These are phyloP conservation scores for Martes martes DNA, from an alignment of 2,113 vertebrate genomes.

Conservation along the genomic window DNA sequence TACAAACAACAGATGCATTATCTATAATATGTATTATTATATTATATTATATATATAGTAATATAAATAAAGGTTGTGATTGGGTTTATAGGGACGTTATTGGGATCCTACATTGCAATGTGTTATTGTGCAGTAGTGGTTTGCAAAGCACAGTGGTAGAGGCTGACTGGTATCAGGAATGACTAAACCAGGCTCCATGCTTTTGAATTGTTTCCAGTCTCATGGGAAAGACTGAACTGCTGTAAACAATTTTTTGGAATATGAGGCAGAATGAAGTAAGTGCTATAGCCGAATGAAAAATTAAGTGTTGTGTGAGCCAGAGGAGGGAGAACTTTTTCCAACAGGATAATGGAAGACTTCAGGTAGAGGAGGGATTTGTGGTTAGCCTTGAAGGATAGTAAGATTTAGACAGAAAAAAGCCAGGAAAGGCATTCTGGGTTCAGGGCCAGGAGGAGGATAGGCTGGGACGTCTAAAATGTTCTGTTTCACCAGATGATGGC, in stretches of 20 bases:
- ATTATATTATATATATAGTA: not conserved
- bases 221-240: not conserved
- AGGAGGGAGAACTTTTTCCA: not conserved
- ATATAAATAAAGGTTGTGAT: not conserved
- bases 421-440: not conserved
- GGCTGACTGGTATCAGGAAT: not conserved
- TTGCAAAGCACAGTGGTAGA: not conserved
- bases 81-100: not conserved
- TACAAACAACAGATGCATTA: not conserved
- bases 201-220: slow-evolving; percentile 1
- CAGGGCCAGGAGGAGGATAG: not conserved
- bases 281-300: not conserved
- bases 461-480: not conserved
- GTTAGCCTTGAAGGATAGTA: not conserved
- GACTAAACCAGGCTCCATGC: not conserved
- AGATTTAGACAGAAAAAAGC: not conserved
- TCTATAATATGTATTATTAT: not conserved
- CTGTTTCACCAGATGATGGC: not conserved
- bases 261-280: slow-evolving; percentile 5
- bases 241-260: slow-evolving; percentile 35
- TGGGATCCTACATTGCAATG: not conserved
- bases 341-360: not conserved
- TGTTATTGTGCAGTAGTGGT: not conserved
- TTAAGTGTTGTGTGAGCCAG: not conserved
- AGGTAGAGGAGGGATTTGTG: not conserved